These are phyloP conservation scores for Lycia hirtaria DNA, from an alignment of 2,888 invertebrate genomes.

Conservation along the genomic window DNA sequence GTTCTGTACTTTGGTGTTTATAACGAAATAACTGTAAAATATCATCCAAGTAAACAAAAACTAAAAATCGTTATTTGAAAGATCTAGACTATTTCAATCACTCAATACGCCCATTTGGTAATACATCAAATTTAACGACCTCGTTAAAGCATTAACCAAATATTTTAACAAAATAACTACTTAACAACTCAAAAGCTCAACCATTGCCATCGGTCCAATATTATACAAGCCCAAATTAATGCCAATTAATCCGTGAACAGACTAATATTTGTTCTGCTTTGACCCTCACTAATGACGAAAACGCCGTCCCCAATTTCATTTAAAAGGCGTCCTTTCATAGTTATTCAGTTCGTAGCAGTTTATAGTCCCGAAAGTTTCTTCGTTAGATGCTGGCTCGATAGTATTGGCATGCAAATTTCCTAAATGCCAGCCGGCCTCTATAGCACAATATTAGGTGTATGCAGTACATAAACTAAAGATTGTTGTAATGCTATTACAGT, in stretches of 20 bases:
- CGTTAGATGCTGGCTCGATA: slow-evolving; percentile 60
- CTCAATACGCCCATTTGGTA: neutral
- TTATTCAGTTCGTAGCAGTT: slow-evolving; percentile 45
- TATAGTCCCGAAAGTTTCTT: slow-evolving; percentile 59
- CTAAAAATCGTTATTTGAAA: neutral
- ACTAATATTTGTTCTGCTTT: slow-evolving; percentile 31
- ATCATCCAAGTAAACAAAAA: too few species aligned
- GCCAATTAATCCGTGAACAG: slow-evolving; percentile 28
- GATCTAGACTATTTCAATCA: neutral
- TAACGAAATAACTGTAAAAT: too few species aligned
- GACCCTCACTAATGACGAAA: slow-evolving; percentile 33
- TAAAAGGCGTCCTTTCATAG: slow-evolving; percentile 41
- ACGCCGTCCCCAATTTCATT: slow-evolving; percentile 28
- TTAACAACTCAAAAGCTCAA: slow-evolving; percentile 25
- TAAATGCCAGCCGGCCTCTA: slow-evolving; percentile 56
- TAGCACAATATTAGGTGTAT: neutral
- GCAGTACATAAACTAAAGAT: slow-evolving; percentile 12
- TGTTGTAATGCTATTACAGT: too few species aligned
- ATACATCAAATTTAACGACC: neutral
- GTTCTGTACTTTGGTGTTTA: too few species aligned
- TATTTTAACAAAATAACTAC: slow-evolving; percentile 4
- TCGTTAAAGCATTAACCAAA: slow-evolving; percentile 6
- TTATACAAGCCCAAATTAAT: slow-evolving; percentile 26
- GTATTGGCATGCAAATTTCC: slow-evolving; percentile 73
- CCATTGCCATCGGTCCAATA: slow-evolving; percentile 22